phyloP scores from a whole-genome alignment of 2,888 invertebrate species.

The Eristalis pertinax region DNA sequence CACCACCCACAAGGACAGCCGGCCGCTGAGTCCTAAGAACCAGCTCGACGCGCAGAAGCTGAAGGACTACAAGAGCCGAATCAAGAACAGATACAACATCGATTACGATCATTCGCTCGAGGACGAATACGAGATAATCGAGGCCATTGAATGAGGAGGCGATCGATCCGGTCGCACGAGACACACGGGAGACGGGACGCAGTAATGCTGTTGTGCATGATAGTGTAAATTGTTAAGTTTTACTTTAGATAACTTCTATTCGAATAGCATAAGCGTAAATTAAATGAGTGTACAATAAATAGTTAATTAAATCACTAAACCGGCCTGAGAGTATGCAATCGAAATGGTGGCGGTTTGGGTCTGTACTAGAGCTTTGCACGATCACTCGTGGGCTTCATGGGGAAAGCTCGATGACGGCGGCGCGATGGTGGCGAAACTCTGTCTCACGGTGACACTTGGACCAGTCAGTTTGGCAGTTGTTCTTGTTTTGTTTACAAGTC shows the following conservation, averaged over 20 bases:
- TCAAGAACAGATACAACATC: constrained; percentile 81
- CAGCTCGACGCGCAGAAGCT: constrained; percentile 73
- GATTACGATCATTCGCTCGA: constrained; percentile 81
- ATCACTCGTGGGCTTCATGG: neutral
- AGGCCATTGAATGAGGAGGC: constrained; percentile 79
- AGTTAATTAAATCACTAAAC: constrained; percentile 8
- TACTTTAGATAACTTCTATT: constrained; percentile 30
- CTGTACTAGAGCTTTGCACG: neutral
- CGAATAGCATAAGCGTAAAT: constrained; percentile 13
- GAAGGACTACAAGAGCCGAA: constrained; percentile 80
- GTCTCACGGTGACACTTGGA: constrained; percentile 12
- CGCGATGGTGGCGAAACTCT: constrained; percentile 9
- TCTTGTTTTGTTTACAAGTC: constrained; percentile 55
- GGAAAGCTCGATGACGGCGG: neutral
- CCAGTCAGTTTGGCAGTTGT: constrained; percentile 31
- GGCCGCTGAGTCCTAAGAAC: constrained; percentile 60
- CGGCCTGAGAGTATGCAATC: neutral
- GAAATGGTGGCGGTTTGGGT: neutral
- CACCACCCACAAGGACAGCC: constrained; percentile 70
- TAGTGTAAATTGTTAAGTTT: constrained; percentile 67
- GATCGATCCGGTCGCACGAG: neutral
- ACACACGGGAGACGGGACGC: constrained; percentile 10
- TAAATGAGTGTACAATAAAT: constrained; percentile 32
- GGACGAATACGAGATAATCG: constrained; percentile 82
- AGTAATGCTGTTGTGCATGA: constrained; percentile 61